Evolutionary conservation across 2,113 vertebrate genomes (phyloP), one percentile per base, ranked within the genome.

Genomic region (Micronisus gabar): DNA sequence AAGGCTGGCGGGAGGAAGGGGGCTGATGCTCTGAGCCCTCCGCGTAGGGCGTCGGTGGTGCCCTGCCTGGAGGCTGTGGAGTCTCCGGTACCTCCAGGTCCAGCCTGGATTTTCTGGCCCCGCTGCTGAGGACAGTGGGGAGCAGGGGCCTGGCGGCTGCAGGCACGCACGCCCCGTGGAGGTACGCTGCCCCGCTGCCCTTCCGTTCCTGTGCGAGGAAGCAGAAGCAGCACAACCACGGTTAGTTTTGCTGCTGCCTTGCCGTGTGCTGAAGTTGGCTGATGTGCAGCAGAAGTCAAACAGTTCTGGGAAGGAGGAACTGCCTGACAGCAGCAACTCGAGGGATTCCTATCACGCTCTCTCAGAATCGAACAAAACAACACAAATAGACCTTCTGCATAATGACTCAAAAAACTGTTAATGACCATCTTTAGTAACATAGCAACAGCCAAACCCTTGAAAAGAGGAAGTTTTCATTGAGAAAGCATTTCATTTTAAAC

Each of bases 401-500:
- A 97, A 97, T 91, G 89, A 95, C 86, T 95, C 93, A 88, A 92
- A 87, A 97, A 96, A 73, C 95, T 96, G 95, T 96, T 97, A 98
- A 97, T 95, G 97, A 91, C 97, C 97, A 97, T 98, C 97, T 98
- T 96, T 96, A 97, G 97, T 91, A 97, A 80, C 93, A 19, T 72
- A 96, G 97, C 95, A 98, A 97, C 93, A 98, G 95, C 88, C 97
- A 97, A 97, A 92, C 94, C 95, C 97, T 95, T 97, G 91, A 96
- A 98, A 97, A 98, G 92, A 95, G 97, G 95, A 98, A 97, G 98
- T 98, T 98, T 98, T 98, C 97, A 97, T 95, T 97, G 98, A 97
- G 96, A 97, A 97, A 96, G 97, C 96, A 66, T 98, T 98, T 97
- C 91, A 98, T 99, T 99, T 97, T 99, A 97, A 99, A 99, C 98